Percentiles rank a stretch among this genome's conserved stretches.
Conservation (phyloP, 2,797 vertebrate species). For the Bovichtus variegatus region DNA sequence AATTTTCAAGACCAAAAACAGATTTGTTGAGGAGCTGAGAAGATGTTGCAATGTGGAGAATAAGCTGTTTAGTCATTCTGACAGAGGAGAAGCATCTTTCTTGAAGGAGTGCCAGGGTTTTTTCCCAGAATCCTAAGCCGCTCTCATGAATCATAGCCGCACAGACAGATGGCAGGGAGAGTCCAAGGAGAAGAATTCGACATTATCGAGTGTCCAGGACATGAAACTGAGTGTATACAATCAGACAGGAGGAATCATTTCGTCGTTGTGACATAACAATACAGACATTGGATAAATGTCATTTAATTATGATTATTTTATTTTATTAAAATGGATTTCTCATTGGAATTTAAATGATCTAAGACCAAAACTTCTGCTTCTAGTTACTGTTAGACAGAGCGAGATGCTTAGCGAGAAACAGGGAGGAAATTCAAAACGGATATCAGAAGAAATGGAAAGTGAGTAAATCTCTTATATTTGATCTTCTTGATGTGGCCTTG, state of each 20-base stretch:
- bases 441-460: constrained; percentile 44
- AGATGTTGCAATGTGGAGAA: constrained; percentile 73
- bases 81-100: constrained; percentile 73
- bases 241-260: constrained; percentile 22
- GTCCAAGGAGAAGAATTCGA: constrained; percentile 51
- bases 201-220: constrained; percentile 47
- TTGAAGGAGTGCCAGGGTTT: constrained; percentile 72
- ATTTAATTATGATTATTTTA: constrained; percentile 50
- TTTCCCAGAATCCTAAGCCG: constrained; percentile 73
- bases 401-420: background rate
- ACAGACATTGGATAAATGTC: constrained; percentile 34
- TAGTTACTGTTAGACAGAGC: constrained; percentile 58
- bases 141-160: constrained; percentile 68
- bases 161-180: constrained; percentile 55
- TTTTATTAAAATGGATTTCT: constrained; percentile 27
- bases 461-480: constrained; percentile 45
- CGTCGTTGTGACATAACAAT: constrained; percentile 46
- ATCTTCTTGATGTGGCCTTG: constrained; percentile 45
- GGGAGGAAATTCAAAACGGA: constrained; percentile 43
- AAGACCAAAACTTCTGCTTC: constrained; percentile 64
- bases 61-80: constrained; percentile 70
- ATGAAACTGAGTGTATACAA: constrained; percentile 30
- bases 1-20: constrained; percentile 63
- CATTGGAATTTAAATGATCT: constrained; percentile 50
- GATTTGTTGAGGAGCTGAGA: constrained; percentile 59